Evolutionary conservation across 2,113 vertebrate genomes (phyloP), one percentile per base, ranked within the genome.

Genomic region (Petaurus breviceps): DNA sequence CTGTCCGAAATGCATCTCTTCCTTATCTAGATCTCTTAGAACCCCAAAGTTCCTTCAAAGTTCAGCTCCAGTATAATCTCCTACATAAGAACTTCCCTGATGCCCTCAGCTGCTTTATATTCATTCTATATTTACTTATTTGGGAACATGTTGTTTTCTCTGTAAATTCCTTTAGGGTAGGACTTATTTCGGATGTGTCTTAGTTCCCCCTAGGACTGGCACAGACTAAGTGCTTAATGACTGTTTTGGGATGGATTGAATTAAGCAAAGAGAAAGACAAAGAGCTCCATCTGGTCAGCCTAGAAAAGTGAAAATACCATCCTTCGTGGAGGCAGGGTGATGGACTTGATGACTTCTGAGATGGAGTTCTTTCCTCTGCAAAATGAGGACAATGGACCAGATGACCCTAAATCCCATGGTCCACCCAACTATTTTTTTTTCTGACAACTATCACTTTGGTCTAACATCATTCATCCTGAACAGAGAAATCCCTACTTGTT

Each of bases 21-120:
- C 43, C 49, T 93, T 3, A 53, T 28, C 37, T 93, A 50, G 47
- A 51, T 46, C 47, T 50, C 50, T 9, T 11, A 12, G 14, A 1
- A 54, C 5, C 2, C 26, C 37, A 91, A 46, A 28, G 43, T 91
- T 31, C 19, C 37, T 3, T 50, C 5, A 84, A 10, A 49, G 53
- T 37, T 94, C 49, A 90, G 12, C 54, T 57, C 50, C 54, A 89
- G 53, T 5, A n/a, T 12, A 43, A 2, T n/a, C 91, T 90, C 55
- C 14, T 46, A 25, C 50, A 3, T 28, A 1, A 9, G 11, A 0
- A 0, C 50, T 89, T 50, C 23, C 2, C 19, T 0, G 49, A 93
- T 14, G 51, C 51, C 46, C 37, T 25, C 19, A 77, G 23, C 31
- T 43, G 37, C 22, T 25, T 53, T 12, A 9, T 7, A 43, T 53